phyloP scores from a whole-genome alignment of 2,797 vertebrate genomes.

The Ceyx erithaca region DNA sequence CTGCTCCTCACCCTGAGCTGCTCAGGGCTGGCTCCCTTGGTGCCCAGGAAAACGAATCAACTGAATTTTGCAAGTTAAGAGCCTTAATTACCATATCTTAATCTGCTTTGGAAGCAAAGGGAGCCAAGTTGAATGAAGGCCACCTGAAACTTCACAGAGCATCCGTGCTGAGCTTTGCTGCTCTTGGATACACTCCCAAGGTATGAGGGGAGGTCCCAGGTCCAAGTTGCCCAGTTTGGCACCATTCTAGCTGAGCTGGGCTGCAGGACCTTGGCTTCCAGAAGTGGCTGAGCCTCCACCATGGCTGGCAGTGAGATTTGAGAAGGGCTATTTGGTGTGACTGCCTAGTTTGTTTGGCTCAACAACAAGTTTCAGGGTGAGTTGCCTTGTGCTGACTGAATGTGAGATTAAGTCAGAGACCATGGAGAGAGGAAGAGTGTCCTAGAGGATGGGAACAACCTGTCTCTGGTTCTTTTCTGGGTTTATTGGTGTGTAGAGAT shows the following conservation, averaged over 20 bases:
- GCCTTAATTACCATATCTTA: neutral
- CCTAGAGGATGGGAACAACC: neutral
- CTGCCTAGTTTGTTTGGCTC: neutral
- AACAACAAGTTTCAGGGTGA: neutral
- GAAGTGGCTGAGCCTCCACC: no score
- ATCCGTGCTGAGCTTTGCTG: neutral
- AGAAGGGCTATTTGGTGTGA: neutral
- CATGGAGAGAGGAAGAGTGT: neutral
- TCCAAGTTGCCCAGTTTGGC: neutral
- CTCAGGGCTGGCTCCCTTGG: neutral
- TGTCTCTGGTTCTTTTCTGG: neutral
- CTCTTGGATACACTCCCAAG: neutral
- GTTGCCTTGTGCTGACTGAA: neutral
- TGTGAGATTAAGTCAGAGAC: no score
- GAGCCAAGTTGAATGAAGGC: neutral
- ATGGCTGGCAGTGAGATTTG: neutral
- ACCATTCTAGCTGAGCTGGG: neutral
- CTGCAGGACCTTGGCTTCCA: neutral
- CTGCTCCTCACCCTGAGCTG: neutral
- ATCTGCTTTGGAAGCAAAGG: neutral
- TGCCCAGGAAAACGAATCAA: neutral
- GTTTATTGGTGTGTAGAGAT: neutral
- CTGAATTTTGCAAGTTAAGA: neutral
- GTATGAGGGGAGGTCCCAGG: no score
- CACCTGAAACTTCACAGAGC: neutral